Evolutionary conservation across 1,140 invertebrate species (phyloP).

Genomic region (Aphaenogaster floridana): DNA sequence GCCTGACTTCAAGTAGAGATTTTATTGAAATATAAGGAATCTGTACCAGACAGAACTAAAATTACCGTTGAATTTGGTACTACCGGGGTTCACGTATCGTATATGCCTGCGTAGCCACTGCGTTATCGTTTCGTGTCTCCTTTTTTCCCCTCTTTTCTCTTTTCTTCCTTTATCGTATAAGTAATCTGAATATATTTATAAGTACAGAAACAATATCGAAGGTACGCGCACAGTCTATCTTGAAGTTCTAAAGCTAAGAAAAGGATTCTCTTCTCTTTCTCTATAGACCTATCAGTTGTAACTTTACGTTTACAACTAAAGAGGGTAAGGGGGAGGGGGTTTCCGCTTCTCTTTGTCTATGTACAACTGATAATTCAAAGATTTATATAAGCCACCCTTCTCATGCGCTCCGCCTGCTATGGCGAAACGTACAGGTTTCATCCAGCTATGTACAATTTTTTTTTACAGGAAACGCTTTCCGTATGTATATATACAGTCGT

Average conservation of each 20-base stretch:
- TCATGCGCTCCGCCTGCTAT: slow-evolving; percentile 1
- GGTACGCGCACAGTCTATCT: slow-evolving; percentile 86
- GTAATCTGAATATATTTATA: slow-evolving; percentile 84
- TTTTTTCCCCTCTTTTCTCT: not conserved
- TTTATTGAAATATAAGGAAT: slow-evolving; percentile 88
- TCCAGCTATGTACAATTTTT: slow-evolving; percentile 72
- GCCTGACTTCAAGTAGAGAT: slow-evolving; percentile 83
- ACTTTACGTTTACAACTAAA: slow-evolving; percentile 82
- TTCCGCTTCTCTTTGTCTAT: slow-evolving; percentile 71
- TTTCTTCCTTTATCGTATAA: slow-evolving; percentile 75
- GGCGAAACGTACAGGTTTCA: slow-evolving; percentile 40
- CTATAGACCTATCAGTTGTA: slow-evolving; percentile 68
- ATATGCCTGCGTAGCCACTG: slow-evolving; percentile 84
- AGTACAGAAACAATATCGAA: slow-evolving; percentile 87
- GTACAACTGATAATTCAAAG: slow-evolving; percentile 81
- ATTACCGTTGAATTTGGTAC: slow-evolving; percentile 87
- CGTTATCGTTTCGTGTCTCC: slow-evolving; percentile 74
- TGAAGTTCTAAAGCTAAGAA: slow-evolving; percentile 84
- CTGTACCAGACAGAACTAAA: slow-evolving; percentile 88
- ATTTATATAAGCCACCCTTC: slow-evolving; percentile 70
- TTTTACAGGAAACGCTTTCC: slow-evolving; percentile 71
- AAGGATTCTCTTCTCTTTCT: slow-evolving; percentile 73
- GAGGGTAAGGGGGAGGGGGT: slow-evolving; percentile 28
- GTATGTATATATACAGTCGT: slow-evolving; percentile 66
- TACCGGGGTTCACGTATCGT: slow-evolving; percentile 87